phyloP scores from a whole-genome alignment of 2,113 vertebrate species.

The Corydoras maculifer region DNA sequence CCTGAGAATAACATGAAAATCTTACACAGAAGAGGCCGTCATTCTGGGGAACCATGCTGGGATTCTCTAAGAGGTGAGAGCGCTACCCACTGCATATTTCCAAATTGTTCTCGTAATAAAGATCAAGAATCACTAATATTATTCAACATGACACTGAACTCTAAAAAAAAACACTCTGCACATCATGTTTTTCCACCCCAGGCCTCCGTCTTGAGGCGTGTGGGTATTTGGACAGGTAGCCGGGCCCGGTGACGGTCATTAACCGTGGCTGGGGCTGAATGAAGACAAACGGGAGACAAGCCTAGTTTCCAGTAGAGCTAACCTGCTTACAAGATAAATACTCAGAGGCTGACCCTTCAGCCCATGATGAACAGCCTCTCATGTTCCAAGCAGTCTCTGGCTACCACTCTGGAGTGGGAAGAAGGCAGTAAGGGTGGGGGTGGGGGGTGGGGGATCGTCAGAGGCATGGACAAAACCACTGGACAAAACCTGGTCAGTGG shows the following conservation, averaged over 20 bases:
- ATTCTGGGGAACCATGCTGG: too few relatives aligned
- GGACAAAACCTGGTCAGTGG: neutral
- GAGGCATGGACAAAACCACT: slow-evolving; percentile 16
- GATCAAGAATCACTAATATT: too few relatives aligned
- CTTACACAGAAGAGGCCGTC: too few relatives aligned
- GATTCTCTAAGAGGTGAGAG: too few relatives aligned
- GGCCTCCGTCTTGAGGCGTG: slow-evolving; percentile 2
- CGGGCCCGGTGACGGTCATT: slow-evolving; percentile 52
- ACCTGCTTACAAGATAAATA: slow-evolving; percentile 64
- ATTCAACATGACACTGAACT: too few relatives aligned
- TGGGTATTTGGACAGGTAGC: slow-evolving; percentile 39
- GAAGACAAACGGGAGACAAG: slow-evolving; percentile 63
- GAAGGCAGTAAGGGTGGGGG: neutral
- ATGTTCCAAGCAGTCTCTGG: slow-evolving; percentile 32
- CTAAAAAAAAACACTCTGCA: too few relatives aligned
- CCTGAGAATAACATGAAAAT: too few relatives aligned
- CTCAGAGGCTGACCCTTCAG: slow-evolving; percentile 47
- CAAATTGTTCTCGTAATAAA: too few relatives aligned
- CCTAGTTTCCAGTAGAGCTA: slow-evolving; percentile 50
- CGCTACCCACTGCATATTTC: too few relatives aligned
- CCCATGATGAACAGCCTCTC: slow-evolving; percentile 58
- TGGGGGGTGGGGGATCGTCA: neutral
- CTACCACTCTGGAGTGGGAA: slow-evolving; percentile 20
- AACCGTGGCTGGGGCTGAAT: slow-evolving; percentile 60
- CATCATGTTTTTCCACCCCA: slow-evolving; percentile 5